Evolutionary conservation across 2,888 invertebrate genomes (phyloP), one percentile per base, ranked within the genome.

Genomic region (Cephus pygmeus): DNA sequence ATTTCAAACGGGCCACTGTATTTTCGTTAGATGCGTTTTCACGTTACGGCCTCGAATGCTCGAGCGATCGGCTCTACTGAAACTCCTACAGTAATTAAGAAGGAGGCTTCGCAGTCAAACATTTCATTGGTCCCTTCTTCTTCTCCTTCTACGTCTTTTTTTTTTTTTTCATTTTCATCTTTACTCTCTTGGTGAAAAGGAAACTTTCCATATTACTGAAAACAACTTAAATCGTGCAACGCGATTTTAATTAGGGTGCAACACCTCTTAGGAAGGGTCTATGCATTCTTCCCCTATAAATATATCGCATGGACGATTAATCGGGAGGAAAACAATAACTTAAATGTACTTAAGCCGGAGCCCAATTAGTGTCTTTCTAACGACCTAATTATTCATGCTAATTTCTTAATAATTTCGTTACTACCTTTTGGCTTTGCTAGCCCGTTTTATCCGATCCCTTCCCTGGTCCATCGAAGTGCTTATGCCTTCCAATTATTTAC

Each of bases 341-440:
- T 79, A 82, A 81, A 80, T 81, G 81, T 81, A 81, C 83, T 84
- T 81, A 83, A 76, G 69, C 76, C 79, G 68, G 2, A 77, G 75
- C 79, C 81, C 80, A 85, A 85, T 85, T 85, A 85, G 82, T 81
- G 83, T 80, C 84, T 85, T 84, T 84, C 82, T 84, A 83, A 85
- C 85, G 84, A 80, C 82, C 81, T 82, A 82, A 85, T 84, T 86
- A 85, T 81, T 84, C 82, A 84, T 82, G 83, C 76, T 85, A 85
- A 86, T 85, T 81, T 80, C 78, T 84, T 83, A 83, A 83, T 84
- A 85, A 85, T 84, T 81, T 79, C 80, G 79, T 71, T 71, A 79
- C 75, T 34, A 71, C 31, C 23, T 71, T 71, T 71, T 23, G 56
- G 56, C 9, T 6, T 56, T 23, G 6, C 56, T 9, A 56, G 4